Evolutionary conservation across 2,888 invertebrate species (phyloP).

Genomic region (Oligia latruncula): DNA sequence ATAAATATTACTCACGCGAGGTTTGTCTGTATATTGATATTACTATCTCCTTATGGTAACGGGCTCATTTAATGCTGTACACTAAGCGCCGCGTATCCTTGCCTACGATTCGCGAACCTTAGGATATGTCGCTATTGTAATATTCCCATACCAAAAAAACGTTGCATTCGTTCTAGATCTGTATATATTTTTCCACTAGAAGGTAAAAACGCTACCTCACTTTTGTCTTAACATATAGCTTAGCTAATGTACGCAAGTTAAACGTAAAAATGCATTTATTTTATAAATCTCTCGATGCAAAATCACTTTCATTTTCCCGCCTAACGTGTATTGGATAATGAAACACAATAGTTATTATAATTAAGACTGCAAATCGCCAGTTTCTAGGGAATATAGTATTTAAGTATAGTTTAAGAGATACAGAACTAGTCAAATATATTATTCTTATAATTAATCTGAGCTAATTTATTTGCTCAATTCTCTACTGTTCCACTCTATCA

Average conservation of each 20-base stretch:
- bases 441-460: conserved; percentile 77
- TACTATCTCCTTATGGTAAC: conserved; percentile 71
- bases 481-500: conserved; percentile 63
- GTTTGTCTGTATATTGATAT: conserved; percentile 80
- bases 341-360: conserved; percentile 76
- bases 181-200: conserved; percentile 89
- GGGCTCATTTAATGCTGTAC: conserved; percentile 72
- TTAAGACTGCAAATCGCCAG: conserved; percentile 88
- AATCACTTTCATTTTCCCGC: conserved; percentile 63
- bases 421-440: conserved; percentile 88
- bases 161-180: conserved; percentile 84
- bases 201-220: conserved; percentile 90
- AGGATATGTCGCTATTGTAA: conserved; percentile 73
- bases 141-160: conserved; percentile 80
- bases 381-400: conserved; percentile 82
- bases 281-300: conserved; percentile 59
- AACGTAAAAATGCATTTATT: conserved; percentile 65
- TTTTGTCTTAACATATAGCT: conserved; percentile 88
- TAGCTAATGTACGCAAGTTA: conserved; percentile 78
- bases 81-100: conserved; percentile 63
- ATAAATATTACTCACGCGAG: conserved; percentile 79
- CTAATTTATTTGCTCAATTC: conserved; percentile 83
- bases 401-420: conserved; percentile 82
- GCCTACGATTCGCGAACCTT: conserved; percentile 64
- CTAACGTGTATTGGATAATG: conserved; percentile 59